Conservation (phyloP, 2,797 vertebrate genomes). For the Neoniphon sammara region DNA sequence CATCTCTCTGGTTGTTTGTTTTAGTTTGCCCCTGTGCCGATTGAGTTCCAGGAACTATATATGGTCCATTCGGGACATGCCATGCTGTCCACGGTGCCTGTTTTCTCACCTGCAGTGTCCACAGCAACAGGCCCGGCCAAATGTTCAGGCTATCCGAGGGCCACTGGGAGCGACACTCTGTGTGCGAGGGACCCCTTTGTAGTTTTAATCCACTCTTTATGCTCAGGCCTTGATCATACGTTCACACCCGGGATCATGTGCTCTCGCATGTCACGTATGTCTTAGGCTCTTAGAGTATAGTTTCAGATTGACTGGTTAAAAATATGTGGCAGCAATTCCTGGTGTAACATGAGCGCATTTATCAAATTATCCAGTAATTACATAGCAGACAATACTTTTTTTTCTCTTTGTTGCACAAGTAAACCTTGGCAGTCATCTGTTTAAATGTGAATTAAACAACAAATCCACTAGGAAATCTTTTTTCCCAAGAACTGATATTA, state of each 20-base stretch:
- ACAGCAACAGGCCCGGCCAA: constrained; percentile 53
- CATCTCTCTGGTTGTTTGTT: constrained; percentile 21
- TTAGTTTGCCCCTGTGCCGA: constrained; percentile 24
- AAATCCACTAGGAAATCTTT: no score
- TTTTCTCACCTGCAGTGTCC: constrained; percentile 59
- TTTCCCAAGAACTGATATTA: no score
- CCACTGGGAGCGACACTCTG: constrained; percentile 45
- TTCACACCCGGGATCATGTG: constrained; percentile 53
- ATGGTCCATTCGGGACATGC: neutral
- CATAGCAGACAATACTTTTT: constrained; percentile 5
- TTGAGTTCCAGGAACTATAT: constrained; percentile 27
- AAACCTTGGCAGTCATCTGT: neutral
- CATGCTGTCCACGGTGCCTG: constrained; percentile 42
- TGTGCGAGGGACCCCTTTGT: constrained; percentile 59
- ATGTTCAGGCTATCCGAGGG: constrained; percentile 35
- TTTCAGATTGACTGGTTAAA: constrained; percentile 49
- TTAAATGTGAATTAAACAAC: no score
- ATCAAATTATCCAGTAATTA: constrained; percentile 42
- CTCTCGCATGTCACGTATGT: constrained; percentile 45
- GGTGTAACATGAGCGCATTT: constrained; percentile 50
- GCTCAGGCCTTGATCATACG: constrained; percentile 58
- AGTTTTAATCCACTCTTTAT: constrained; percentile 66
- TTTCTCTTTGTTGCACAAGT: neutral
- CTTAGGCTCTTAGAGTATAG: constrained; percentile 14
- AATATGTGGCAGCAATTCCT: constrained; percentile 29